A percentile compares a stretch with the other conserved stretches of the same genome.
Evolutionary conservation across 1,140 invertebrate species (phyloP).

Genomic region (Gryon sp.): DNA sequence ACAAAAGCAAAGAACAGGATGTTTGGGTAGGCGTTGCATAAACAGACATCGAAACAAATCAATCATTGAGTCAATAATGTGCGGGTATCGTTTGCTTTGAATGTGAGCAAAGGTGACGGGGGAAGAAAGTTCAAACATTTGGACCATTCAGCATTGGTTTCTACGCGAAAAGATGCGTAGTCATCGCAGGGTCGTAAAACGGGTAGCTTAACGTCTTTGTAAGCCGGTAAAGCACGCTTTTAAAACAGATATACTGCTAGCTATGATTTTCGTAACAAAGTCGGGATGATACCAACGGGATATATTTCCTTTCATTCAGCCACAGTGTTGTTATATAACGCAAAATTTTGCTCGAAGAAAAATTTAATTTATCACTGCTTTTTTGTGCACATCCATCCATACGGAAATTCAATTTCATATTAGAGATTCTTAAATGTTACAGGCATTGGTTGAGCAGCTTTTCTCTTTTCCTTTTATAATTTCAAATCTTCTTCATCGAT

Average conservation of each 20-base stretch:
- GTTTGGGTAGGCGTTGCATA: slow-evolving; percentile 6
- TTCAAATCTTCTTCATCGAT: too few relatives aligned
- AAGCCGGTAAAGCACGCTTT: slow-evolving; percentile 16
- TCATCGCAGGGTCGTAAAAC: slow-evolving; percentile 44
- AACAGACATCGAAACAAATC: slow-evolving; percentile 41
- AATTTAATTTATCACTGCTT: slow-evolving; percentile 34
- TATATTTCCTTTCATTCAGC: slow-evolving; percentile 45
- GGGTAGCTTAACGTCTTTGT: slow-evolving; percentile 53
- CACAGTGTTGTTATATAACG: slow-evolving; percentile 22
- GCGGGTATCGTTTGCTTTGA: background rate
- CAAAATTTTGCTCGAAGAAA: slow-evolving; percentile 41
- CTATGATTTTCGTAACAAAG: slow-evolving; percentile 42
- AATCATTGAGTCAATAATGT: slow-evolving; percentile 41
- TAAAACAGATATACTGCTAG: slow-evolving; percentile 40
- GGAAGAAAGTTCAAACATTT: too few relatives aligned
- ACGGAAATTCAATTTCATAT: slow-evolving; percentile 56
- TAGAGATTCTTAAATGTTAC: slow-evolving; percentile 46
- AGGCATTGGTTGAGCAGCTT: slow-evolving; percentile 1
- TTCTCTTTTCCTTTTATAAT: too few relatives aligned
- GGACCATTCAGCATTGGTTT: background rate
- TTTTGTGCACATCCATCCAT: slow-evolving; percentile 31
- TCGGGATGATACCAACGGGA: slow-evolving; percentile 19
- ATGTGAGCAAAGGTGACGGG: too few relatives aligned
- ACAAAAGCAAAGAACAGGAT: too few relatives aligned
- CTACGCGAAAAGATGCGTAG: slow-evolving; percentile 27